phyloP scores from a whole-genome alignment of 2,113 vertebrate species.

The Glaucidium brasilianum region DNA sequence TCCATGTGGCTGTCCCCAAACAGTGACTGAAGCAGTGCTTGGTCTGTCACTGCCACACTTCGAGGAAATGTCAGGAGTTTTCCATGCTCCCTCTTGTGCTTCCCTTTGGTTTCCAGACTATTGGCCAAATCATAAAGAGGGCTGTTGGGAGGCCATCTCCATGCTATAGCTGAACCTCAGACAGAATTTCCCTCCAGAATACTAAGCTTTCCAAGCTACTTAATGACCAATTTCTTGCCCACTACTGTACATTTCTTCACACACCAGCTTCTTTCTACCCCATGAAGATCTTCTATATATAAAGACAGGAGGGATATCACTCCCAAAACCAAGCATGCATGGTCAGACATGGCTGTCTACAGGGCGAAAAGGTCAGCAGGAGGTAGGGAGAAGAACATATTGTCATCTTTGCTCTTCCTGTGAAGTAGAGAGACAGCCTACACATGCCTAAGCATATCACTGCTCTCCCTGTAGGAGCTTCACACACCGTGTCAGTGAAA shows the following conservation, averaged over 20 bases:
- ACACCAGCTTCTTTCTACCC: neutral
- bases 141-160: neutral
- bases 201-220: neutral
- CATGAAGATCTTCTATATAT: accelerated
- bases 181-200: neutral
- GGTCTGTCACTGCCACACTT: accelerated
- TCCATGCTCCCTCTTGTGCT: neutral
- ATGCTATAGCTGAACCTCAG: neutral
- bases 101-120: neutral
- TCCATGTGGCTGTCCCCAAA: accelerated
- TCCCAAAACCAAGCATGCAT: neutral
- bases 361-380: accelerated
- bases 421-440: neutral
- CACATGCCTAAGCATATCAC: accelerated
- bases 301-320: no score
- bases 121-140: neutral
- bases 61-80: neutral
- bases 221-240: neutral
- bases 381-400: neutral
- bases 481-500: accelerated
- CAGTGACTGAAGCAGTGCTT: neutral
- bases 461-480: neutral
- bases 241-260: neutral
- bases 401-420: accelerated
- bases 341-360: neutral